phyloP scores from a whole-genome alignment of 2,113 vertebrate species.

The Amblyornis subalaris region DNA sequence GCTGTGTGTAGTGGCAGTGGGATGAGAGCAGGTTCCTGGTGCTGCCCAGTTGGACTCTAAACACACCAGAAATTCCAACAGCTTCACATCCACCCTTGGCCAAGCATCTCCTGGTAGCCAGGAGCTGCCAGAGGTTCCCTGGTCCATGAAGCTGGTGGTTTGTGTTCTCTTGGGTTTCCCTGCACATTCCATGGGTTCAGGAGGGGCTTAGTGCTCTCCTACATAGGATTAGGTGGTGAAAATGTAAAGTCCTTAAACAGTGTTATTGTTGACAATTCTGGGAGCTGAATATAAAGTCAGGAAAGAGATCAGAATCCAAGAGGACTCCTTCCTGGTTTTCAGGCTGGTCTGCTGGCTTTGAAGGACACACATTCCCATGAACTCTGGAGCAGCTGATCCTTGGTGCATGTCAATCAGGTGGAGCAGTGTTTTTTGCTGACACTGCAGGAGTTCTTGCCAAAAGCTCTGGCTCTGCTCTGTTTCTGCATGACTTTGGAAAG shows the following conservation, averaged over 20 bases:
- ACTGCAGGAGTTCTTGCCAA: slow-evolving; percentile 13
- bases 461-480: neutral
- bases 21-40: neutral
- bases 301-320: neutral
- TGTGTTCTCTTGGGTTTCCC: neutral
- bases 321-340: neutral
- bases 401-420: slow-evolving; percentile 15
- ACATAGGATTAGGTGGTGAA: neutral
- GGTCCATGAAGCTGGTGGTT: neutral
- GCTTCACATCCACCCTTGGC: neutral
- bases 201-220: neutral
- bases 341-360: neutral
- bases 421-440: neutral
- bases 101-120: neutral
- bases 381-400: neutral
- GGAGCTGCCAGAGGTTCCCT: neutral
- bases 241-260: neutral
- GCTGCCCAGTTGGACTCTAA: neutral
- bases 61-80: neutral
- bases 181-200: neutral
- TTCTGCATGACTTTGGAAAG: neutral
- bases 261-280: neutral
- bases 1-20: neutral
- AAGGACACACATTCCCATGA: neutral
- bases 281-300: neutral